Evolutionary conservation across 2,797 vertebrate genomes (phyloP), one percentile per base, ranked within the genome.

Genomic region (Rousettus madagascariensis): DNA sequence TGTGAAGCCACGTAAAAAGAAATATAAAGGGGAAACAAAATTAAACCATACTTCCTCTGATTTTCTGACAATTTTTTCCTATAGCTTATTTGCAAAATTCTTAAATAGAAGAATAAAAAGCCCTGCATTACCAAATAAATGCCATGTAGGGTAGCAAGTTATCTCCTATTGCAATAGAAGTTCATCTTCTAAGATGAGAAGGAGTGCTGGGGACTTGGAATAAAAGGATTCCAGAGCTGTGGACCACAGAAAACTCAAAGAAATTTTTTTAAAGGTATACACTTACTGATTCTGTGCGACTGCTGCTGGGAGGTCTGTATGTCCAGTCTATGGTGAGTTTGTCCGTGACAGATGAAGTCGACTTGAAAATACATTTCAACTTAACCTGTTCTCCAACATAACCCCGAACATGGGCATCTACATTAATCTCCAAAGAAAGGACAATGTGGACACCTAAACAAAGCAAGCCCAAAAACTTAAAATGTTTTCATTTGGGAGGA

Each of bases 291-390:
- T 98, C 98, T 30, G 99, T 98, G 0, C 90, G 97, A 1, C 99
- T 99, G 20, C 99, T 99, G 0, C 94, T 63, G 77, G 98, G 96
- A 0, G 99, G 98, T 12, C 98, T 98, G 57, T 99, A 99, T 0
- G 99, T 99, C 99, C 99, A 99, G 98, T 99, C 99, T 0, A 99
- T 98, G 0, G 97, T 98, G 97, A 99, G 98, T 83, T 95, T 98
- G 91, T 99, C 99, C 0, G 98, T 99, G 55, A 98, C 96, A 5
- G 97, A 97, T 1, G 98, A 98, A 13, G 95, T 98, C 41, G 99
- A 99, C 30, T 41, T 98, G 98, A 99, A 99, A 1, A 98, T 98
- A 97, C 99, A 99, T 95, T 98, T 98, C 97, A 99, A 87, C 0
- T 86, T 97, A 68, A 99, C 98, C 0, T 96, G 66, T 1, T 99